These are phyloP conservation scores for Leucophenga montana DNA, from an alignment of 2,888 invertebrate genomes.

Conservation along the genomic window DNA sequence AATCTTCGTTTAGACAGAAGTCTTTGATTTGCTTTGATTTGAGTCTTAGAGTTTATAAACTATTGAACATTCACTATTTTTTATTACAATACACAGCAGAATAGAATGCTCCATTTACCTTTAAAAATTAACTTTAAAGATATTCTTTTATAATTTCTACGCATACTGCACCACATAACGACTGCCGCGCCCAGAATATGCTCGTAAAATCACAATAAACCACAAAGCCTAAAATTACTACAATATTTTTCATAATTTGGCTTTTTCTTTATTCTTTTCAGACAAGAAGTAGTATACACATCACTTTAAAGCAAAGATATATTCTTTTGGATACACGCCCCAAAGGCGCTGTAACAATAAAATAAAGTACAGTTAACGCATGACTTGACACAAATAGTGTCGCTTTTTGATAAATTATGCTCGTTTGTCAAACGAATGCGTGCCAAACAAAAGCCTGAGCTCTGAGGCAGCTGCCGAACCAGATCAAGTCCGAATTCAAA, in stretches of 20 bases:
- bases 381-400: conserved; percentile 68
- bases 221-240: conserved; percentile 59
- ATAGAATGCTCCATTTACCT: no score
- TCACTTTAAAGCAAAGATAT: background rate
- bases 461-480: background rate
- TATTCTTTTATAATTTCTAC: no score
- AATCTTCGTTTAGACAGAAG: no score
- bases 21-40: no score
- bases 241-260: conserved; percentile 60
- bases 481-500: background rate
- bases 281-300: background rate
- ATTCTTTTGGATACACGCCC: background rate
- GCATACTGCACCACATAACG: background rate
- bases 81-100: no score
- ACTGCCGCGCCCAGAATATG: background rate
- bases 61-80: no score
- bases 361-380: conserved; percentile 68
- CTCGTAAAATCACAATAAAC: background rate
- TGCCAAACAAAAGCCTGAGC: conserved; percentile 26
- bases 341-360: conserved; percentile 53
- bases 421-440: conserved; percentile 63
- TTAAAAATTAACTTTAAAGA: no score
- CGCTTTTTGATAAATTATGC: conserved; percentile 68
- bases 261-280: background rate
- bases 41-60: no score